A percentile compares a stretch with the other conserved stretches of the same genome.
phyloP scores from a whole-genome alignment of 2,888 invertebrate genomes.

The Tetragnatha montana region DNA sequence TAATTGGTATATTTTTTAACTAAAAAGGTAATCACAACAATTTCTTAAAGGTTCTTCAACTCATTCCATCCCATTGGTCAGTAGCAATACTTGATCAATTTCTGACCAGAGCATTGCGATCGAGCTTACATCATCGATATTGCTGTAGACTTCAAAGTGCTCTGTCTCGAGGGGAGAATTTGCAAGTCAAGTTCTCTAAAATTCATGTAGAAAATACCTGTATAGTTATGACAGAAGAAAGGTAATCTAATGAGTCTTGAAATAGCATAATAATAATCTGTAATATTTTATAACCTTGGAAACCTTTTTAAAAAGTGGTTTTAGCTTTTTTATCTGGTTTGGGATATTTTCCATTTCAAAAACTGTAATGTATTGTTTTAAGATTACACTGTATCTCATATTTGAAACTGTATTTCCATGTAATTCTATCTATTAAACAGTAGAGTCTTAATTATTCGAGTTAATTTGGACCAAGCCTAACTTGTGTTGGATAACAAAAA shows the following conservation, averaged over 20 bases:
- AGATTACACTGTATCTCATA: too few relatives aligned
- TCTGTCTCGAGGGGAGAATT: slow-evolving; percentile 77
- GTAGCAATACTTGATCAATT: slow-evolving; percentile 77
- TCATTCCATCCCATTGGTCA: slow-evolving; percentile 78
- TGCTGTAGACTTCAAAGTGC: slow-evolving; percentile 76
- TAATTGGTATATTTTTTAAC: not conserved
- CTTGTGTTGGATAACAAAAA: too few relatives aligned
- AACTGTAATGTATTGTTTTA: too few relatives aligned
- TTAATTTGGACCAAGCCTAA: too few relatives aligned
- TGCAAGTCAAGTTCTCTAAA: slow-evolving; percentile 75
- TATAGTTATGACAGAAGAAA: slow-evolving; percentile 76
- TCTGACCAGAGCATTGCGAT: slow-evolving; percentile 76
- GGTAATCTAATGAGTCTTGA: slow-evolving; percentile 73
- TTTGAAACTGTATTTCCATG: slow-evolving; percentile 36
- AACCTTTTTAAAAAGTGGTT: too few relatives aligned
- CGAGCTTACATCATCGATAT: slow-evolving; percentile 76
- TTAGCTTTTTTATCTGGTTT: too few relatives aligned
- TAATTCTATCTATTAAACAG: slow-evolving; percentile 15
- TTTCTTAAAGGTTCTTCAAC: slow-evolving; percentile 73
- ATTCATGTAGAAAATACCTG: slow-evolving; percentile 75
- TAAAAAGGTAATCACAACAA: not conserved
- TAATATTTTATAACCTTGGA: too few relatives aligned
- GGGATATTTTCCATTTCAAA: too few relatives aligned
- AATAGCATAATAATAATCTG: too few relatives aligned
- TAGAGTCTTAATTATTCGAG: too few relatives aligned